Percentiles rank a stretch among this genome's conserved stretches.
Evolutionary conservation across 2,888 invertebrate species (phyloP).

Genomic region (Apantesis nais): DNA sequence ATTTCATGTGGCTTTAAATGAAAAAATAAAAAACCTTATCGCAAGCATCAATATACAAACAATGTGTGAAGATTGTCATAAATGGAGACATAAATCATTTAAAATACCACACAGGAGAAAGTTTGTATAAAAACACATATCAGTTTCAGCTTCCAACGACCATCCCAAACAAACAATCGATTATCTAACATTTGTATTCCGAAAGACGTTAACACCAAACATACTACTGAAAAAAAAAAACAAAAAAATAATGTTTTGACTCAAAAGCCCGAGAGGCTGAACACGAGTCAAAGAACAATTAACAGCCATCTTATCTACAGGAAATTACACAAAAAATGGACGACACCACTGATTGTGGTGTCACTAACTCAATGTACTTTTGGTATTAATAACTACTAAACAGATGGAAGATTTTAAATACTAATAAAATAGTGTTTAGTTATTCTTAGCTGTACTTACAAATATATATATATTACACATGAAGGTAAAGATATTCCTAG

Average conservation of each 20-base stretch:
- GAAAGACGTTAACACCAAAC: neutral
- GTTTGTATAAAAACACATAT: neutral
- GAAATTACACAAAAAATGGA: constrained; percentile 4
- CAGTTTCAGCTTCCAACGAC: neutral
- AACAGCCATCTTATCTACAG: neutral
- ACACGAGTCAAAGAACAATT: neutral
- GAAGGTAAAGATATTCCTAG: too few species aligned
- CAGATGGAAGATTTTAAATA: neutral
- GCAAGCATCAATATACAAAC: neutral
- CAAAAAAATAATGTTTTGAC: constrained; percentile 9
- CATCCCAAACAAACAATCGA: constrained; percentile 27
- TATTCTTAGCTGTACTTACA: too few species aligned
- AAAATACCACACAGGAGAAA: neutral
- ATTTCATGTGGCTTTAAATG: too few species aligned
- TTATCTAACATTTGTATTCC: constrained; percentile 28
- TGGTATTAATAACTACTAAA: neutral
- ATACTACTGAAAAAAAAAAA: constrained; percentile 8
- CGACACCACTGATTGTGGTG: neutral
- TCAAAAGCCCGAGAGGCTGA: neutral
- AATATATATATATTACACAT: too few species aligned
- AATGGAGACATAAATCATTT: constrained; percentile 6
- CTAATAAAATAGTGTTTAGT: neutral
- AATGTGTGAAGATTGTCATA: neutral
- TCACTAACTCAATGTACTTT: neutral
- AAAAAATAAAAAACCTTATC: neutral